Percentiles rank a stretch among this genome's conserved stretches.
Conservation (phyloP, 2,113 vertebrate genomes). For the Pseudorasbora parva region DNA sequence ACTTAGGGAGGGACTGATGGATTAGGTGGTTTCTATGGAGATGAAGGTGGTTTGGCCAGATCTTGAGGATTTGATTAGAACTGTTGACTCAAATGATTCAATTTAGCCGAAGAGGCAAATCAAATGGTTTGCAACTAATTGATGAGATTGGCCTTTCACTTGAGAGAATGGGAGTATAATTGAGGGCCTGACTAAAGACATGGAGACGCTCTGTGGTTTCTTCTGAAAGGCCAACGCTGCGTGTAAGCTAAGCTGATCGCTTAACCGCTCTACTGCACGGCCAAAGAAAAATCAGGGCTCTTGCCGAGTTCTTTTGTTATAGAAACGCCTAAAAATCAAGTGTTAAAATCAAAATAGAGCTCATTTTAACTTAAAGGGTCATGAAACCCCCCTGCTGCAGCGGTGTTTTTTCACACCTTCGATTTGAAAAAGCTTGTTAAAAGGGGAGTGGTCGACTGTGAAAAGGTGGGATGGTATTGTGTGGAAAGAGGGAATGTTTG, state of each 20-base stretch:
- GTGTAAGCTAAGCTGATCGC: not conserved
- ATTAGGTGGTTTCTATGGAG: slow-evolving; percentile 40
- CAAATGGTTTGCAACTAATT: slow-evolving; percentile 31
- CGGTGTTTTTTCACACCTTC: too few species aligned
- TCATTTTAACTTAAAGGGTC: not conserved
- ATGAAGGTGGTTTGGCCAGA: slow-evolving; percentile 11
- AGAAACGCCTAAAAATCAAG: not conserved
- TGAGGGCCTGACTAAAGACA: slow-evolving; percentile 24
- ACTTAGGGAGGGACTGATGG: slow-evolving; percentile 16
- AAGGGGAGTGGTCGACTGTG: too few species aligned
- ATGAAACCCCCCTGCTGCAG: too few species aligned
- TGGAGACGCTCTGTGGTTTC: not conserved
- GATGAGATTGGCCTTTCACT: slow-evolving; percentile 51
- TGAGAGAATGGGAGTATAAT: slow-evolving; percentile 25
- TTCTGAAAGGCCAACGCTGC: slow-evolving; percentile 15
- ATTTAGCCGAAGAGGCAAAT: slow-evolving; percentile 44
- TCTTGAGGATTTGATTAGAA: slow-evolving; percentile 31
- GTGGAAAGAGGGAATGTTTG: too few species aligned
- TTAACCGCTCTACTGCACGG: not conserved
- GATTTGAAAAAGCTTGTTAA: too few species aligned
- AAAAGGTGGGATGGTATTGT: too few species aligned
- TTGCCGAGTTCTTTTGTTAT: not conserved
- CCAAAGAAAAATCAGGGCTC: not conserved
- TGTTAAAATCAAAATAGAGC: not conserved
- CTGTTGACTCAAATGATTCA: slow-evolving; percentile 34